phyloP scores from a whole-genome alignment of 2,888 invertebrate genomes.

The Parnassius glacialis region DNA sequence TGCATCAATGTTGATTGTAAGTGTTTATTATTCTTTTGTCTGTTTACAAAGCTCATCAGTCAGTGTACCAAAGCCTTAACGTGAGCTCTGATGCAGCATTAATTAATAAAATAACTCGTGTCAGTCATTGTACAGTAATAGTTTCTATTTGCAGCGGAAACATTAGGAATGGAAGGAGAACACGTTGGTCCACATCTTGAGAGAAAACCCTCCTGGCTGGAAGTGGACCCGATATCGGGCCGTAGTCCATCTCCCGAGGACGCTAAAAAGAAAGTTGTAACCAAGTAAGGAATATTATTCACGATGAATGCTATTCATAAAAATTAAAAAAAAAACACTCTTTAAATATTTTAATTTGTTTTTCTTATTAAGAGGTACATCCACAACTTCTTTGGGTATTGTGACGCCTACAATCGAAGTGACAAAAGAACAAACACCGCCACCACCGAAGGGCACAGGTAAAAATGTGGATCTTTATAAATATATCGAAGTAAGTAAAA shows the following conservation, averaged over 20 bases:
- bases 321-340: no score
- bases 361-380: constrained; percentile 59
- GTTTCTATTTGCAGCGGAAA: constrained; percentile 82
- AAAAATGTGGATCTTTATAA: background rate
- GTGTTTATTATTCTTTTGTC: constrained; percentile 38
- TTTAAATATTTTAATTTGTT: background rate
- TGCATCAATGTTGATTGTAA: constrained; percentile 95
- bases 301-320: no score
- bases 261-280: constrained; percentile 57
- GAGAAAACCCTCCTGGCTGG: constrained; percentile 73
- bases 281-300: constrained; percentile 50
- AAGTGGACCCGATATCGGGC: constrained; percentile 59
- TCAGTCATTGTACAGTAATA: no score
- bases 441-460: constrained; percentile 65
- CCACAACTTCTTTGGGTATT: constrained; percentile 60
- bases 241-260: constrained; percentile 79
- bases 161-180: constrained; percentile 88
- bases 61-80: no score
- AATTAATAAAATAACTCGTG: no score
- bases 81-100: no score
- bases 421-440: constrained; percentile 58
- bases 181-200: constrained; percentile 66
- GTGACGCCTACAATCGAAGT: constrained; percentile 58
- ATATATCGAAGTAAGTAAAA: background rate
- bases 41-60: no score